Evolutionary conservation across 2,888 invertebrate genomes (phyloP).

Genomic region (Altica lythri): DNA sequence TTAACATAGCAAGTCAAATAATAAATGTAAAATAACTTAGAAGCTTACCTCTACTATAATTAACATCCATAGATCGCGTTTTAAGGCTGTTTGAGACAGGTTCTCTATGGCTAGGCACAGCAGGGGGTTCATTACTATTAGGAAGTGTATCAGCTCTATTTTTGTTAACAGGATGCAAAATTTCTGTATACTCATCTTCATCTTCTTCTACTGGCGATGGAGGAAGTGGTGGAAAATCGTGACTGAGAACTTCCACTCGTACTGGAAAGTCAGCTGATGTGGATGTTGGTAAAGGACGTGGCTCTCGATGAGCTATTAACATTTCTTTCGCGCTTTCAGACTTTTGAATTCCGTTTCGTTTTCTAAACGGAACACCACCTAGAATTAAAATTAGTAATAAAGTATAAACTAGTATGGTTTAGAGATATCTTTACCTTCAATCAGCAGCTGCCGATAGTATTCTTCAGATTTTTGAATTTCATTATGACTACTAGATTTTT

Average conservation of each 20-base stretch:
- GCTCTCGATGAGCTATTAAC: slow-evolving; percentile 61
- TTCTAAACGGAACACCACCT: slow-evolving; percentile 59
- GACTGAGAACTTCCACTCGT: slow-evolving; percentile 61
- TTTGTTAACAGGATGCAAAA: slow-evolving; percentile 61
- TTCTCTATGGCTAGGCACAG: slow-evolving; percentile 75
- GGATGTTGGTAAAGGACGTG: slow-evolving; percentile 50
- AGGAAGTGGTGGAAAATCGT: slow-evolving; percentile 77
- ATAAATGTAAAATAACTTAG: too few relatives aligned
- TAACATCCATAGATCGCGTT: slow-evolving; percentile 84
- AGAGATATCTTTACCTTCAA: slow-evolving; percentile 55
- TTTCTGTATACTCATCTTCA: slow-evolving; percentile 75
- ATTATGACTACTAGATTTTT: slow-evolving; percentile 67
- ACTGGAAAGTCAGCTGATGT: slow-evolving; percentile 63
- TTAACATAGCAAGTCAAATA: too few relatives aligned
- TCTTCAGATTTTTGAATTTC: slow-evolving; percentile 61
- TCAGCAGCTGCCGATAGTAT: slow-evolving; percentile 52
- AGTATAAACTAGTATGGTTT: background rate
- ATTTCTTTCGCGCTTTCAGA: slow-evolving; percentile 77
- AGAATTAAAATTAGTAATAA: background rate
- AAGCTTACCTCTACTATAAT: slow-evolving; percentile 62
- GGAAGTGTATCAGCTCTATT: slow-evolving; percentile 63
- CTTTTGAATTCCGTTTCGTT: slow-evolving; percentile 72
- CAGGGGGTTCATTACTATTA: slow-evolving; percentile 64
- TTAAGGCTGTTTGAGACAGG: slow-evolving; percentile 71
- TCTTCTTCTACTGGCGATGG: slow-evolving; percentile 84